Evolutionary conservation across 2,888 invertebrate genomes (phyloP), one percentile per base, ranked within the genome.

Genomic region (Cremastinae sp.): DNA sequence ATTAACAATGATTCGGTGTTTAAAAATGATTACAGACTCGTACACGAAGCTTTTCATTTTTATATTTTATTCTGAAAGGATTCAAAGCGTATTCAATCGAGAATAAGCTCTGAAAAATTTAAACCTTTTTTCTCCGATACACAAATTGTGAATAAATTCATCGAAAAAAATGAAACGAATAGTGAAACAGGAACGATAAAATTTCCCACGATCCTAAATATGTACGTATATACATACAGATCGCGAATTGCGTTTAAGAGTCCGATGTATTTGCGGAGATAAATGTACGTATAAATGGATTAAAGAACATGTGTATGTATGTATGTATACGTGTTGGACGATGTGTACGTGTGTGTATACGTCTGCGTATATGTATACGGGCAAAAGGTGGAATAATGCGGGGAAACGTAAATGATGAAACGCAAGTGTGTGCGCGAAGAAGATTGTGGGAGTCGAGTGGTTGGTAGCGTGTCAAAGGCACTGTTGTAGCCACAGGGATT

Each of bases 401-500:
- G 16, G 56, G 35, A 51, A 43, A 64, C 61, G 37, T 49, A 51
- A 74, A 51, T 49, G 20, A 55, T 62, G 9, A 58, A 62, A 68
- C 55, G 45, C 62, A 22, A 49, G 18, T 68, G 35, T 49, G 62
- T 62, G 37, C 51, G 43, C 20, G 47, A 41, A 49, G 14, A 43
- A n/a, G 59, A 41, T 68, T 61, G 61, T 45, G 55, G 39, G 75
- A 64, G 76, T 64, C 61, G 71, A 68, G 62, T 55, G 58, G 43
- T 68, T 55, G 78, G 64, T 72, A 62, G 75, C 75, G 75, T 78
- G 71, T 72, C 68, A 78, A 70, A 71, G 70, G 71, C 69, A 68
- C 69, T 65, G 72, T 47, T 74, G 74, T 74, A 75, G 74, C 72
- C 66, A 79, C 74, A 74, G 75, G 79, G 80, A 83, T 83, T 81